Evolutionary conservation across 2,888 invertebrate species (phyloP).

Genomic region (Metalampra italica): DNA sequence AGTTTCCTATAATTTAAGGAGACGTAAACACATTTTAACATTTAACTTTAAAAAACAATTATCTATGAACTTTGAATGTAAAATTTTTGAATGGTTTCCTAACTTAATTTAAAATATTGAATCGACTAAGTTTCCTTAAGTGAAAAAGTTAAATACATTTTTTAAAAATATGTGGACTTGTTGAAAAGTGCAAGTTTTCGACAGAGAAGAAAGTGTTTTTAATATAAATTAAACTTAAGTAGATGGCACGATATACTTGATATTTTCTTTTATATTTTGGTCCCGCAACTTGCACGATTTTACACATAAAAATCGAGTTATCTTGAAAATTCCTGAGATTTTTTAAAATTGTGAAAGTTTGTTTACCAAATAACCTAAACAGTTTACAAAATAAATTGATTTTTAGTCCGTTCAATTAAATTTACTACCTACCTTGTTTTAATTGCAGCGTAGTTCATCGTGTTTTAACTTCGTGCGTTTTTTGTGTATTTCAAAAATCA

Average conservation of each 20-base stretch:
- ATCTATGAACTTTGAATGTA: too few relatives aligned
- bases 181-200: conserved; percentile 5
- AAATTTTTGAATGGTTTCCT: too few relatives aligned
- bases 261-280: conserved; percentile 41
- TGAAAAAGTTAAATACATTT: background rate
- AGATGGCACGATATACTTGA: conserved; percentile 55
- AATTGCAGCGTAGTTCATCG: too few relatives aligned
- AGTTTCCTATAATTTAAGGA: too few relatives aligned
- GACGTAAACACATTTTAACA: too few relatives aligned
- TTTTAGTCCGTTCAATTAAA: too few relatives aligned
- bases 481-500: too few relatives aligned
- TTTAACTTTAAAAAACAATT: too few relatives aligned
- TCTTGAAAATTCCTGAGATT: background rate
- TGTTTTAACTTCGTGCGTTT: too few relatives aligned
- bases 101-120: background rate
- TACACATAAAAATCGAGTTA: conserved; percentile 7
- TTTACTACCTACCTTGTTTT: too few relatives aligned
- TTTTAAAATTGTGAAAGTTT: too few relatives aligned
- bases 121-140: background rate
- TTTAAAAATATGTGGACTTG: background rate
- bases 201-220: conserved; percentile 1
- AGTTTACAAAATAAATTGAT: background rate
- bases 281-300: conserved; percentile 51
- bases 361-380: too few relatives aligned
- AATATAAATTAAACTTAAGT: conserved; percentile 22